These are phyloP conservation scores for Doryteuthis pealeii DNA, from an alignment of 1,140 invertebrate genomes.

Conservation along the genomic window DNA sequence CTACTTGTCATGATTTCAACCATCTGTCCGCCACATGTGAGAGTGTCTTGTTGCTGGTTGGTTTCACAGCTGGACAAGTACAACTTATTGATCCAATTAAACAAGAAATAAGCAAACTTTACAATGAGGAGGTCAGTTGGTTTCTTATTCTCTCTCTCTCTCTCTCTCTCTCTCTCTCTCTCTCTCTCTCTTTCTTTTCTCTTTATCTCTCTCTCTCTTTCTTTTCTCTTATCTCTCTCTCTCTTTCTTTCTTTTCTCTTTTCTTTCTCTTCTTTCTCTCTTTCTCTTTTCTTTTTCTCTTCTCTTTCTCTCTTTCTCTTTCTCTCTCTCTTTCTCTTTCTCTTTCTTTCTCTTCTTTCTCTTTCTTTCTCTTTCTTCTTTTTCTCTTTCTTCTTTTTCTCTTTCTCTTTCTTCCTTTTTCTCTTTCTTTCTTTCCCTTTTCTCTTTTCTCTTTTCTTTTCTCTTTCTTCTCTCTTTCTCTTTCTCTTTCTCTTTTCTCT, in stretches of 20 bases:
- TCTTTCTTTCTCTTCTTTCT: no score
- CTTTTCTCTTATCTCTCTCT: not conserved
- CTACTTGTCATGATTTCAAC: conserved; percentile 99
- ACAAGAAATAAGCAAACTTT: conserved; percentile 91
- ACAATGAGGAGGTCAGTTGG: conserved; percentile 90
- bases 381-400: no score
- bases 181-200: not conserved
- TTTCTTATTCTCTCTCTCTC: not conserved
- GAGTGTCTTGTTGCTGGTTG: conserved; percentile 81
- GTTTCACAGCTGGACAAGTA: conserved; percentile 95
- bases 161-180: not conserved
- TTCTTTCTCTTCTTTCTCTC: not conserved
- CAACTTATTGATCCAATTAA: conserved; percentile 96
- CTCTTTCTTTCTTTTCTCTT: not conserved
- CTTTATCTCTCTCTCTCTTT: not conserved
- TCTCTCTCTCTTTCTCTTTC: not conserved
- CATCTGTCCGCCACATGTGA: conserved; percentile 77
- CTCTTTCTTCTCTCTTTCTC: not conserved
- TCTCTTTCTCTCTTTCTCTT: not conserved
- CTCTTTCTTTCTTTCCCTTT: not conserved
- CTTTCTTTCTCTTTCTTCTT: no score
- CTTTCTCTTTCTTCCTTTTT: no score
- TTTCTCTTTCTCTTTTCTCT: not conserved
- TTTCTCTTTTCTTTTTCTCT: not conserved
- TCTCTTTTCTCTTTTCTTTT: not conserved